Evolutionary conservation across 1,140 invertebrate genomes (phyloP).

Genomic region (Drosophila sulfurigaster): DNA sequence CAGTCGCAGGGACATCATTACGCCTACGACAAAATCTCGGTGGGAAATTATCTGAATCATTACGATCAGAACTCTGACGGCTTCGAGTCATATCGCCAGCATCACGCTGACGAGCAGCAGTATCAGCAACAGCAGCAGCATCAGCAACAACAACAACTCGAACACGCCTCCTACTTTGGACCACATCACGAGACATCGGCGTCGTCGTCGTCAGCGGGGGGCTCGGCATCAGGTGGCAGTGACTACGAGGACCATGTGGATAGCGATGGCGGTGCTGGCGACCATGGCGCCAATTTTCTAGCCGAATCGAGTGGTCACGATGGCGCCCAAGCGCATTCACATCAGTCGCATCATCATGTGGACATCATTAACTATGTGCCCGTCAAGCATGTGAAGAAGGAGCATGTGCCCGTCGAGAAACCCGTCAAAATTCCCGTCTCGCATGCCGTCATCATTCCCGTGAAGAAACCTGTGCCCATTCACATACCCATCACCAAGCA

Average conservation of each 20-base stretch:
- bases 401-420: conserved; percentile 89
- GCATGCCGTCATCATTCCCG: conserved; percentile 89
- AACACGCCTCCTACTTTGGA: conserved; percentile 56
- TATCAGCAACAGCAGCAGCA: conserved; percentile 49
- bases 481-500: conserved; percentile 90
- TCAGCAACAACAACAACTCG: conserved; percentile 47
- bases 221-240: conserved; percentile 13
- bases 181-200: no score
- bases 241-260: conserved; percentile 66
- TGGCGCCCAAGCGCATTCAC: conserved; percentile 23
- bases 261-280: conserved; percentile 53
- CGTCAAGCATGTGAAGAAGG: conserved; percentile 89
- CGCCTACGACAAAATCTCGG: conserved; percentile 76
- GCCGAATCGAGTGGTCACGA: conserved; percentile 49
- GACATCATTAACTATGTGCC: conserved; percentile 89
- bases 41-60: conserved; percentile 76
- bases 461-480: conserved; percentile 90
- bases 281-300: conserved; percentile 59
- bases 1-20: conserved; percentile 48
- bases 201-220: conserved; percentile 17
- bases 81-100: conserved; percentile 60
- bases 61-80: conserved; percentile 65
- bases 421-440: conserved; percentile 89
- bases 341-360: conserved; percentile 87
- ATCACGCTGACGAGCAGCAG: conserved; percentile 52